Base-by-base conservation (phyloP, 2,113 vertebrate genomes). In the Oreochromis tanganicae region DNA sequence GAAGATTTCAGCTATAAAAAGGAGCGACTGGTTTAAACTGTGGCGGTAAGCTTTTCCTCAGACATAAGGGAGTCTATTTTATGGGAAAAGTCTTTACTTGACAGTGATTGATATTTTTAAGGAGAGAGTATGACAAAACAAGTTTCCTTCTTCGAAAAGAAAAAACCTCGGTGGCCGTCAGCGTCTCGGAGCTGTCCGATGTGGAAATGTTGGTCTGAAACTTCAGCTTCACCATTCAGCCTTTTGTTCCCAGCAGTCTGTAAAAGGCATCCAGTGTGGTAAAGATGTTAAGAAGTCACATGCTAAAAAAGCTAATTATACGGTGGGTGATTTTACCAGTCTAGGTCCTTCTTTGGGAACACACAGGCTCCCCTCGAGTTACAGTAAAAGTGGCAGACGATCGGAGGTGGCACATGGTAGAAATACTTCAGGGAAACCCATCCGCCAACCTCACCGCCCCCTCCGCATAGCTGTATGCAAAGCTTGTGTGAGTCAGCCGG, bases 351-450 rank as follows among this genome's bases (percentile, higher is more conserved):
- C 41, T 94, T 94, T 88, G 19, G 21, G 24, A 88, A 92, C 80
- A 84, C 81, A 50, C 68, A 50, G 68, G 84, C 84, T 91, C 71
- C 54, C 63, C 52, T 78, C 80, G 80, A 87, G 85, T 94, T 94
- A 59, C 89, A 80, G 87, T 84, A 95, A 95, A 92, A 36, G 81
- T 55, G 56, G 86, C 85, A 86, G 89, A 90, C 52, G 29, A 55
- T 48, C 48, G 16, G 63, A 12, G 24, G 81, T 83, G 89, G 75
- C 84, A 82, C 19, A 55, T 32, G 55, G 21, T 91, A 90, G 83
- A 2, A 93, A 91, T 92, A 85, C 82, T 94, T 94, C 80, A 91
- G 93, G 94, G 91, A 95, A 95, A 90, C 91, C 94, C 90, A 8
- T 87, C 48, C 36, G 2, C n/a, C 73, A n/a, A 32, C 27, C 73